Percentiles rank a stretch among this genome's conserved stretches.
Conservation (phyloP, 2,113 vertebrate genomes). For the Hoplias malabaricus region DNA sequence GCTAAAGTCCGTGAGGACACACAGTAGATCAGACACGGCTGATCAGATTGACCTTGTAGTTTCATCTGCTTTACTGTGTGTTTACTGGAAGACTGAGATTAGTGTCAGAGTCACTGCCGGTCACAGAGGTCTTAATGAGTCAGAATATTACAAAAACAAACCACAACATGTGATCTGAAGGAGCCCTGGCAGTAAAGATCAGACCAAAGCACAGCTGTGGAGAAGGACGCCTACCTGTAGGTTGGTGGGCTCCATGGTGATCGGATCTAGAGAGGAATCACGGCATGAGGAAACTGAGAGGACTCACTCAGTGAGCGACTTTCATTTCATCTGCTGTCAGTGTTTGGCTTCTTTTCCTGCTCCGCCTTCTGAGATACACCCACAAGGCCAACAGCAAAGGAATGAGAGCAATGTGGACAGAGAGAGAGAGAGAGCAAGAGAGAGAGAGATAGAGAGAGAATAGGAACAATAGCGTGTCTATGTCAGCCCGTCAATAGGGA, state of each 20-base stretch:
- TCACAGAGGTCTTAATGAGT: not conserved
- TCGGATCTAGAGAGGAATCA: not conserved
- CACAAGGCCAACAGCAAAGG: not conserved
- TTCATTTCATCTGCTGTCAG: not conserved
- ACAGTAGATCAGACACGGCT: not conserved
- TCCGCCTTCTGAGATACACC: not conserved
- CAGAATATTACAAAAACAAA: not conserved
- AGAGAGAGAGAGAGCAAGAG: not conserved
- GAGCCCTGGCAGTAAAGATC: too few species aligned
- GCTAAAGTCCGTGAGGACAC: not conserved
- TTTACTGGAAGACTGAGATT: not conserved
- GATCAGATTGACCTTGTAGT: not conserved
- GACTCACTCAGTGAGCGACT: not conserved
- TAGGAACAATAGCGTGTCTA: not conserved
- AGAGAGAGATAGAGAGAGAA: not conserved
- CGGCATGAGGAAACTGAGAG: not conserved
- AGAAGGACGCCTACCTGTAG: conserved; percentile 39
- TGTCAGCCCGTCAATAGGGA: not conserved
- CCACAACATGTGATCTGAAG: not conserved
- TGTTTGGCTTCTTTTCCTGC: not conserved
- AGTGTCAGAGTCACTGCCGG: not conserved
- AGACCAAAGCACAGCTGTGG: too few species aligned
- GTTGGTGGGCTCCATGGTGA: conserved; percentile 28
- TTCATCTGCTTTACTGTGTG: too few species aligned
- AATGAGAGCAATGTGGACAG: not conserved